phyloP scores from a whole-genome alignment of 2,113 vertebrate genomes.

The Notothenia rossii region DNA sequence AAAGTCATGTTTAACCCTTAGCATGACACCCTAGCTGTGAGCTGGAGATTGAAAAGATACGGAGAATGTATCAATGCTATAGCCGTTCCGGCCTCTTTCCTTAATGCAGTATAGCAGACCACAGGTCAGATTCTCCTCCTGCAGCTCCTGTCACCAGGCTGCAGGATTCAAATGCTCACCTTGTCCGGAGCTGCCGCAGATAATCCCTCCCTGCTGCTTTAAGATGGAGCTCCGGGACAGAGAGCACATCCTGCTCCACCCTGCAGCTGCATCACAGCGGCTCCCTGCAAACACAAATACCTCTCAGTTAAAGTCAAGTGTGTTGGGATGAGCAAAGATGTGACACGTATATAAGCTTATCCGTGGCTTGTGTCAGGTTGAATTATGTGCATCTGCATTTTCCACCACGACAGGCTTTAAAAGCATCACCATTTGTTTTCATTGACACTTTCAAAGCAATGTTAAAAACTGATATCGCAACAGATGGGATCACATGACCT shows the following conservation, averaged over 20 bases:
- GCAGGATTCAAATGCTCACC: constrained; percentile 85
- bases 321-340: neutral
- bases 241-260: constrained; percentile 78
- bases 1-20: neutral
- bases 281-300: constrained; percentile 21
- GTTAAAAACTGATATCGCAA: no score
- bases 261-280: constrained; percentile 53
- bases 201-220: constrained; percentile 82
- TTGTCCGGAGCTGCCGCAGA: constrained; percentile 66
- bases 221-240: constrained; percentile 86
- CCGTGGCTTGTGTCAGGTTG: neutral
- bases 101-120: no score
- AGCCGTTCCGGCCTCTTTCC: no score
- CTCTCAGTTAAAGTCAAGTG: constrained; percentile 17
- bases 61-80: no score
- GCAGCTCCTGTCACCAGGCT: constrained; percentile 19
- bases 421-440: no score
- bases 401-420: no score
- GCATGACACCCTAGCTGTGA: no score
- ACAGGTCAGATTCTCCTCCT: no score
- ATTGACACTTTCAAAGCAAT: no score
- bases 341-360: neutral
- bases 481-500: no score
- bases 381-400: no score
- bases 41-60: no score